Conservation (phyloP, 1,140 invertebrate species). For the Helicoverpa zea region DNA sequence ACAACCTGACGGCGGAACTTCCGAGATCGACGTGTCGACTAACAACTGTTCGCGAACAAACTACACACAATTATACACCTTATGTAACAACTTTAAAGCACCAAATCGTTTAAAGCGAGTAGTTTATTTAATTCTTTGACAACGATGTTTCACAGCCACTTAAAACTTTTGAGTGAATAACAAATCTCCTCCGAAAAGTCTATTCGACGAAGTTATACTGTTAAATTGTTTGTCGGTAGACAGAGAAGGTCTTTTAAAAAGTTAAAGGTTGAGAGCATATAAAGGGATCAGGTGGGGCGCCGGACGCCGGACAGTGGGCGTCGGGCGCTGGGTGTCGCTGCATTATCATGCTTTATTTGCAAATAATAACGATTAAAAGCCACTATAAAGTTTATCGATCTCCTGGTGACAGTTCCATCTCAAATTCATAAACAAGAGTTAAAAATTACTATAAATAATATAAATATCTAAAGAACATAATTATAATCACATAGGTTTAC, state of each 20-base stretch:
- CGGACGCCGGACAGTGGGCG: neutral
- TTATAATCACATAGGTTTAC: too few relatives aligned
- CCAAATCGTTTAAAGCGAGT: slow-evolving; percentile 57
- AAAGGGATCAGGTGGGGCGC: slow-evolving; percentile 53
- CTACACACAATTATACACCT: slow-evolving; percentile 58
- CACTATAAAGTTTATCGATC: slow-evolving; percentile 29
- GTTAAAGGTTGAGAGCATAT: slow-evolving; percentile 60
- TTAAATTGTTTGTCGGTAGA: slow-evolving; percentile 83
- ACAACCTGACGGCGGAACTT: slow-evolving; percentile 67
- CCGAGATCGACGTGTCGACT: slow-evolving; percentile 63
- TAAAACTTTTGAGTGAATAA: slow-evolving; percentile 85
- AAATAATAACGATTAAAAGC: slow-evolving; percentile 28
- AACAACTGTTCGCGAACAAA: slow-evolving; percentile 60
- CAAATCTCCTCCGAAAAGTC: slow-evolving; percentile 83
- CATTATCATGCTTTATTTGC: slow-evolving; percentile 39
- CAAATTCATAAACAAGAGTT: too few relatives aligned
- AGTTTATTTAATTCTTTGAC: slow-evolving; percentile 79
- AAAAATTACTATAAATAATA: too few relatives aligned
- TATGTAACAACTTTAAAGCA: slow-evolving; percentile 56
- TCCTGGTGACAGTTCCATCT: slow-evolving; percentile 9
- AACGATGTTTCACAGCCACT: slow-evolving; percentile 83
- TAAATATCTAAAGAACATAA: too few relatives aligned
- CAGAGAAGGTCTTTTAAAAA: slow-evolving; percentile 77
- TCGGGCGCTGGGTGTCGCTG: slow-evolving; percentile 45
- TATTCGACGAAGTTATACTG: slow-evolving; percentile 78